phyloP scores from a whole-genome alignment of 2,888 invertebrate genomes.

The Anoncus sp. region DNA sequence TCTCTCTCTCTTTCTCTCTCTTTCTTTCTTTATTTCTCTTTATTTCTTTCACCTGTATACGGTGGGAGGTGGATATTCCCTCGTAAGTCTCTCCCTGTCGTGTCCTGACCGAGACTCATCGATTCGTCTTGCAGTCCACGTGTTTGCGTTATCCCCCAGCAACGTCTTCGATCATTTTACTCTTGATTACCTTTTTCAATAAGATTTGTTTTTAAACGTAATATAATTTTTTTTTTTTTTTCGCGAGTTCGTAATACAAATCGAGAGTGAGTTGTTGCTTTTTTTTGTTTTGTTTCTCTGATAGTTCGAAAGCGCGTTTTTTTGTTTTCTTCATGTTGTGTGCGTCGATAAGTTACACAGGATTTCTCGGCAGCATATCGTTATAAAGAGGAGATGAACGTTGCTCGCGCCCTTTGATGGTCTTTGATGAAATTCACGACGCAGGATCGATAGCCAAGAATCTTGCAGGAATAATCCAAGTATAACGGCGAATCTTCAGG shows the following conservation, averaged over 20 bases:
- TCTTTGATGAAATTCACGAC: slow-evolving; percentile 24
- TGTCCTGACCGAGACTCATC: slow-evolving; percentile 48
- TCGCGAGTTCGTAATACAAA: slow-evolving; percentile 35
- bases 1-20: slow-evolving; percentile 35
- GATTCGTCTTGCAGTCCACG: slow-evolving; percentile 59
- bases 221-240: slow-evolving; percentile 12
- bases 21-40: slow-evolving; percentile 12
- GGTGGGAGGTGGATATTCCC: slow-evolving; percentile 55
- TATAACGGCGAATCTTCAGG: background rate
- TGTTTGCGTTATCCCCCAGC: slow-evolving; percentile 49
- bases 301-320: slow-evolving; percentile 1
- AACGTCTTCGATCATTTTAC: slow-evolving; percentile 1
- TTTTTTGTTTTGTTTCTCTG: background rate
- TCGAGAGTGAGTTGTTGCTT: slow-evolving; percentile 9
- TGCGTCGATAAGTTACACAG: slow-evolving; percentile 31
- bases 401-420: slow-evolving; percentile 29
- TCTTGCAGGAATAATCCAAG: background rate
- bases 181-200: slow-evolving; percentile 1
- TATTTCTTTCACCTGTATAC: slow-evolving; percentile 37
- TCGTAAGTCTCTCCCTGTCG: slow-evolving; percentile 59
- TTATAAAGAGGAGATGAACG: too few species aligned
- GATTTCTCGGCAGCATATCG: slow-evolving; percentile 3
- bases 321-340: slow-evolving; percentile 36
- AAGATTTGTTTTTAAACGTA: slow-evolving; percentile 1
- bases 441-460: background rate